Evolutionary conservation across 2,888 invertebrate genomes (phyloP).

Genomic region (Xiphydria camelus): DNA sequence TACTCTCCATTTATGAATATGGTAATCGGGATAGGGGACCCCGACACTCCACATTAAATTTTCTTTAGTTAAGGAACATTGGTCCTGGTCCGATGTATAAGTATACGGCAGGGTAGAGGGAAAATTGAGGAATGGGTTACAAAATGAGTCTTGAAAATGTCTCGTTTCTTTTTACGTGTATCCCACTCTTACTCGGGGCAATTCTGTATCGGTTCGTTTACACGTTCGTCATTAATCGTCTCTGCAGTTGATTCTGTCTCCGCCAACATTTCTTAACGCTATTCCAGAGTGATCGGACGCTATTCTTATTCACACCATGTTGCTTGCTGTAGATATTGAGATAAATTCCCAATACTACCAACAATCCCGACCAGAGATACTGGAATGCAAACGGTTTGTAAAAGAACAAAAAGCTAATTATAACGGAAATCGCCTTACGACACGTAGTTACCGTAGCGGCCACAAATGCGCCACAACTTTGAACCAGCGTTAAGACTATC

Average conservation of each 20-base stretch:
- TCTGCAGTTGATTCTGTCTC: constrained; percentile 40
- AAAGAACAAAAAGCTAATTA: constrained; percentile 91
- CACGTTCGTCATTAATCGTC: constrained; percentile 37
- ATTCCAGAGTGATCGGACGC: constrained; percentile 25
- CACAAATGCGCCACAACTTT: constrained; percentile 86
- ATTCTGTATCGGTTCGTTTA: too few species aligned
- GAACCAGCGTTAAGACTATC: constrained; percentile 86
- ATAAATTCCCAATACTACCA: constrained; percentile 90
- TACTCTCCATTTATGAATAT: too few species aligned
- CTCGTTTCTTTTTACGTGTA: too few species aligned
- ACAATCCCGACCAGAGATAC: constrained; percentile 87
- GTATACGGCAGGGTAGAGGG: too few species aligned
- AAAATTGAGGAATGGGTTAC: too few species aligned
- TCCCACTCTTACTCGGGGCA: neutral
- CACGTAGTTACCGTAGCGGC: constrained; percentile 93
- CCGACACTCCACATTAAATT: too few species aligned
- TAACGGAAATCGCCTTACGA: constrained; percentile 88
- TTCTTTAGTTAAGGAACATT: too few species aligned
- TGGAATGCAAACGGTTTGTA: constrained; percentile 91
- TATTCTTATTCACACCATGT: constrained; percentile 17
- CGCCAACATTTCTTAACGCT: constrained; percentile 30
- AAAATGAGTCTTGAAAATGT: too few species aligned
- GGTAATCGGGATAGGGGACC: too few species aligned
- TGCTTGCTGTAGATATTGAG: constrained; percentile 87
- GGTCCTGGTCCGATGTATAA: too few species aligned